A percentile compares a stretch with the other conserved stretches of the same genome.
These are phyloP conservation scores for Dascillus cervinus DNA, from an alignment of 2,888 invertebrate genomes.

Conservation along the genomic window DNA sequence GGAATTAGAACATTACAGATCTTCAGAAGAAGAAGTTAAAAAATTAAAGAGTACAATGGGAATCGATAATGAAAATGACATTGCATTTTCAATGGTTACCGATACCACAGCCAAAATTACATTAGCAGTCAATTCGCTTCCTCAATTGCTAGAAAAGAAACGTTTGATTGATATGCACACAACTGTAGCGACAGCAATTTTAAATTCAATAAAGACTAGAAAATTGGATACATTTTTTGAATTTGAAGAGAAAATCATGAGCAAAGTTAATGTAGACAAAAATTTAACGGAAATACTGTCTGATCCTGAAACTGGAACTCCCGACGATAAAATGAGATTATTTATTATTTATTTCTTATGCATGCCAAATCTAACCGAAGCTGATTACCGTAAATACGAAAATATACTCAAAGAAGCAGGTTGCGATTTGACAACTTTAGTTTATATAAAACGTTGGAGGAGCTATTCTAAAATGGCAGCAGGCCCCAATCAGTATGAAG, in stretches of 20 bases:
- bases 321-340: constrained; percentile 87
- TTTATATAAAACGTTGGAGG: constrained; percentile 89
- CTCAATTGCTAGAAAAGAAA: constrained; percentile 95
- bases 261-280: constrained; percentile 72
- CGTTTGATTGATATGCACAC: constrained; percentile 98
- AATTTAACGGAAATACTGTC: constrained; percentile 79
- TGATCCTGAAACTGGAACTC: constrained; percentile 78
- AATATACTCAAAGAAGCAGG: constrained; percentile 70
- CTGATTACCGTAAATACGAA: constrained; percentile 78
- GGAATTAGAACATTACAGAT: constrained; percentile 85
- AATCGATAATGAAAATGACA: constrained; percentile 79
- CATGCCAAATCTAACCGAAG: constrained; percentile 67
- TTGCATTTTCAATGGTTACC: constrained; percentile 78
- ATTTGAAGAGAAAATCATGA: constrained; percentile 96
- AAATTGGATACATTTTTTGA: constrained; percentile 96
- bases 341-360: constrained; percentile 92
- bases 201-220: constrained; percentile 78
- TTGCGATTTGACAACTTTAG: constrained; percentile 77
- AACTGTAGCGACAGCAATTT: constrained; percentile 87
- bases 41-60: constrained; percentile 92
- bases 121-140: constrained; percentile 90
- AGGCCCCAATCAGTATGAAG: constrained; percentile 76
- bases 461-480: constrained; percentile 70
- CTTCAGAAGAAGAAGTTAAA: constrained; percentile 95
- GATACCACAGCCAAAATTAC: constrained; percentile 91